phyloP scores from a whole-genome alignment of 2,113 vertebrate species.

The Sclerurus mexicanus region DNA sequence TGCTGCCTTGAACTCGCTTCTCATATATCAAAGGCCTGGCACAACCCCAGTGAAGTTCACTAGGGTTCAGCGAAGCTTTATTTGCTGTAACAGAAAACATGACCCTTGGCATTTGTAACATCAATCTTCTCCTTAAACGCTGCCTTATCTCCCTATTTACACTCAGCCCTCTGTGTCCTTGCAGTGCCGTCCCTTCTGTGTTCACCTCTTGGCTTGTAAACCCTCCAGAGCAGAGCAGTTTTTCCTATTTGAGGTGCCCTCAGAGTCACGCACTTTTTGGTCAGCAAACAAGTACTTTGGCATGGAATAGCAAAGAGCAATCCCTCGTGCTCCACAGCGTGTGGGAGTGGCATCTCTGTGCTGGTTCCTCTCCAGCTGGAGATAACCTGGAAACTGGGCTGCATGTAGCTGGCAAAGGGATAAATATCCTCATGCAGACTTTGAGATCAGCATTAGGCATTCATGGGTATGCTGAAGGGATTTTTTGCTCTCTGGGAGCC shows the following conservation, averaged over 20 bases:
- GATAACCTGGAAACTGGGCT: not conserved
- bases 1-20: not conserved
- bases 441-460: not conserved
- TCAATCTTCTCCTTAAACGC: not conserved
- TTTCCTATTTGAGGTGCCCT: not conserved
- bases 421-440: not conserved
- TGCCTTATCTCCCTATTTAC: not conserved
- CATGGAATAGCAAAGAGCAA: not conserved
- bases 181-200: not conserved
- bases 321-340: not conserved
- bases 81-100: constrained; percentile 4
- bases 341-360: not conserved
- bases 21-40: not conserved
- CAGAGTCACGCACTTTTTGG: not conserved
- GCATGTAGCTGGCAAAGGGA: not conserved
- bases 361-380: not conserved
- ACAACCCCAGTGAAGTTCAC: not conserved
- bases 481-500: not conserved
- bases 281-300: not conserved
- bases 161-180: not conserved
- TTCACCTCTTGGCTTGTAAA: not conserved
- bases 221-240: not conserved
- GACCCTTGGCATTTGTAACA: not conserved
- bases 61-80: not conserved
- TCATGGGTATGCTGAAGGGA: accelerated